phyloP scores from a whole-genome alignment of 2,797 vertebrate genomes.

The Rhinoraja longicauda region DNA sequence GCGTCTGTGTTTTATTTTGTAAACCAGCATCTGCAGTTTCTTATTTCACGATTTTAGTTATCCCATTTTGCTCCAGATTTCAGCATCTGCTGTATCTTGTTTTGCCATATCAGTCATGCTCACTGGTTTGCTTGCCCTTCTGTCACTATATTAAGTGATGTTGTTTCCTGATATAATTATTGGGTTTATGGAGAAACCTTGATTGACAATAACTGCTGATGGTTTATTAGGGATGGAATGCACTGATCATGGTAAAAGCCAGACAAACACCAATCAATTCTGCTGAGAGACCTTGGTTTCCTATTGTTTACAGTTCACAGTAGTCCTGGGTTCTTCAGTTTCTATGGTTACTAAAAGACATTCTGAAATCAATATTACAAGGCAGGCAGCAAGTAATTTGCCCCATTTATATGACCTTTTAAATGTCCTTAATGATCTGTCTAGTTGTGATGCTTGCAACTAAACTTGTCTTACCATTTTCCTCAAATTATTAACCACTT shows the following conservation, averaged over 20 bases:
- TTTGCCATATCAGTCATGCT: background rate
- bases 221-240: background rate
- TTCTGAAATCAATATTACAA: constrained; percentile 22
- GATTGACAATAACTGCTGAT: background rate
- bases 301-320: constrained; percentile 5
- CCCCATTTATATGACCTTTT: background rate
- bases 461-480: background rate
- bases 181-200: background rate
- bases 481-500: background rate
- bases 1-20: too few species aligned
- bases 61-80: too few species aligned
- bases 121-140: background rate
- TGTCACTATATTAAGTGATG: background rate
- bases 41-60: too few species aligned
- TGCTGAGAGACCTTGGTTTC: background rate
- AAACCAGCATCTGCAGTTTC: too few species aligned
- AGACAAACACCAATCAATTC: background rate
- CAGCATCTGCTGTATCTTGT: too few species aligned
- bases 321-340: background rate
- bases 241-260: background rate
- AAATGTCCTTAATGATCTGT: background rate
- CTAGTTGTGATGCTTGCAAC: background rate
- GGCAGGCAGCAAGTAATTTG: constrained; percentile 18
- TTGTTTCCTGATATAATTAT: background rate
- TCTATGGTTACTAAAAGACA: constrained; percentile 33